These are phyloP conservation scores for Phymatocera aterrima DNA, from an alignment of 2,888 invertebrate genomes.

Conservation along the genomic window DNA sequence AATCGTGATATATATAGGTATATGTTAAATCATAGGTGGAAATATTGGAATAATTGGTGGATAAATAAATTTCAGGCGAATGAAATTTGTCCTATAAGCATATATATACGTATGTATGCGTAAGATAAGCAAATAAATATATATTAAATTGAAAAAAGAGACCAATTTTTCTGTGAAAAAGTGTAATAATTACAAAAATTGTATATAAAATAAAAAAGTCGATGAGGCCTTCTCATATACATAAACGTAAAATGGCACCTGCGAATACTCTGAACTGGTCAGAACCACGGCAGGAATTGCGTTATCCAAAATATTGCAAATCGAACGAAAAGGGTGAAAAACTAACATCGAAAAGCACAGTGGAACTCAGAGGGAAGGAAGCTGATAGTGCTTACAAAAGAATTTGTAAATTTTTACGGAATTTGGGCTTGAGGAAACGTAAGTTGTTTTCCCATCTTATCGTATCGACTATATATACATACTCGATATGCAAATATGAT, in stretches of 20 bases:
- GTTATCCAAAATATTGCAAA: constrained; percentile 64
- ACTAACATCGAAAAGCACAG: constrained; percentile 62
- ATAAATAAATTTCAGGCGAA: too few species aligned
- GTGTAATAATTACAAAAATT: not conserved
- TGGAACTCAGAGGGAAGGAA: constrained; percentile 57
- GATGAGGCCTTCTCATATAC: not conserved
- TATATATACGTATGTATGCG: too few species aligned
- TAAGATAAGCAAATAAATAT: too few species aligned
- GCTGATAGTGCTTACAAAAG: constrained; percentile 69
- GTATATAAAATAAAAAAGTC: not conserved
- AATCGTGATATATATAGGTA: too few species aligned
- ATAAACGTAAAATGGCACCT: constrained; percentile 63
- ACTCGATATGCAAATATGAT: too few species aligned
- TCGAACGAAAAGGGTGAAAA: constrained; percentile 54
- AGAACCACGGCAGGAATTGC: constrained; percentile 70
- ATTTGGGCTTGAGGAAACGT: constrained; percentile 68
- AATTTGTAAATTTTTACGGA: constrained; percentile 69
- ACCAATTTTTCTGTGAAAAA: not conserved
- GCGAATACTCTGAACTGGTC: constrained; percentile 69
- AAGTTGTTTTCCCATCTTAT: constrained; percentile 60
- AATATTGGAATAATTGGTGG: too few species aligned
- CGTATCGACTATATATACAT: too few species aligned
- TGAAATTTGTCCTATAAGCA: too few species aligned
- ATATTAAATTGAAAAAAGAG: too few species aligned
- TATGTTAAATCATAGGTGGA: too few species aligned